Base-by-base conservation (phyloP, 2,888 invertebrate species). In the Ichneumoninae sp. region DNA sequence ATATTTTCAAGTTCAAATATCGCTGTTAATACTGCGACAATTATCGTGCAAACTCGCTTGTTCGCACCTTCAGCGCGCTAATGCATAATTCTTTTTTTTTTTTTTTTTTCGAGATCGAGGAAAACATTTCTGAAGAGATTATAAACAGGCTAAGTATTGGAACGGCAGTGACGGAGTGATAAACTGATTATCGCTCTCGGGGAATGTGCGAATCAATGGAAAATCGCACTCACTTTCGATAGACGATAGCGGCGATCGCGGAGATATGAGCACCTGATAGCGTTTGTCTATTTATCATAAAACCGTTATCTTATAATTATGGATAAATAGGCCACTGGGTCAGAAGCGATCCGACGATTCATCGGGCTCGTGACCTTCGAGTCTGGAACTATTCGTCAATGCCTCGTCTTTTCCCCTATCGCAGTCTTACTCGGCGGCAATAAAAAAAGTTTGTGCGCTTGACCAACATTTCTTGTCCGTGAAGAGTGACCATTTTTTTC, bases 321-420 rank as follows among this genome's bases (percentile, higher is more conserved):
- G 62, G 62, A 33, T 62, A n/a, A 62, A n/a, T 33, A 7, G 33
- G 62, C 62, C 13, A 62, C 69, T 70, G n/a, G 69, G 50, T 50
- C 30, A 30, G 8, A 16, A 33, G 13, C 22, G 30, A 60, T n/a
- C 5, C 44, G 16, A 47, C 44, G 6, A 62, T 33, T 5, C 2
- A 33, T 62, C 62, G 62, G 10, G 7, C 30, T 19, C 33, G 33
- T n/a, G 62, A 62, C 62, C 62, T 62, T 62, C 30, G 13, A n/a
- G 16, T 33, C 62, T 33, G 0, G 62, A 62, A 7, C 52, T 19
- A 19, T 7, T 7, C 3, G 44, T 47, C 16, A 40, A 40, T 40
- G 40, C 10, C 40, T 40, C 40, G 40, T 40, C 40, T 40, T 8
- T 33, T 33, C 33, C 40, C 40, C 10, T 40, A 40, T 40, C 40